These are phyloP conservation scores for Bombylius discolor DNA, from an alignment of 2,888 invertebrate species.

Conservation along the genomic window DNA sequence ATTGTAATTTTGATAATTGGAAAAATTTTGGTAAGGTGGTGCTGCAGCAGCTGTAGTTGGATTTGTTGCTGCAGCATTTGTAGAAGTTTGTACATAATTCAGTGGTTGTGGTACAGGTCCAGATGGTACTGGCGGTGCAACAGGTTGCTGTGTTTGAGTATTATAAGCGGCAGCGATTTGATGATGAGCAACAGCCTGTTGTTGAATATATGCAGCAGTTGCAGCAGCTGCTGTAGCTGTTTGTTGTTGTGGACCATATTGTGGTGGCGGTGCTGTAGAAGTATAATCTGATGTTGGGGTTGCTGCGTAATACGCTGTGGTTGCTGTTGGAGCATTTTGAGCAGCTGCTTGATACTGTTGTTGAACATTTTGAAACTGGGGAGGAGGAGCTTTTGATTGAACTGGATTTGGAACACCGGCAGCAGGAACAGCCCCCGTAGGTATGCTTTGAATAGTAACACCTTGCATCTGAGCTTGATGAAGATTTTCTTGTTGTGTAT, in stretches of 20 bases:
- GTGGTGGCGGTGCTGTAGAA: slow-evolving; percentile 15
- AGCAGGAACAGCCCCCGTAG: slow-evolving; percentile 15
- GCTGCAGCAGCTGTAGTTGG: not conserved
- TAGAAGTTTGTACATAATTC: slow-evolving; percentile 14
- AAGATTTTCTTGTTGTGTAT: slow-evolving; percentile 24
- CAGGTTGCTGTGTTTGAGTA: slow-evolving; percentile 4
- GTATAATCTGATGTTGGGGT: slow-evolving; percentile 14
- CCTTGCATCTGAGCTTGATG: slow-evolving; percentile 26
- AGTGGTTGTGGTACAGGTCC: slow-evolving; percentile 2
- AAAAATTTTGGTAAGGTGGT: slow-evolving; percentile 15
- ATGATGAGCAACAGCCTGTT: slow-evolving; percentile 8
- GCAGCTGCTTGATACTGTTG: slow-evolving; percentile 14
- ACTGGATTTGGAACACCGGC: slow-evolving; percentile 15
- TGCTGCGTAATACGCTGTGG: slow-evolving; percentile 21
- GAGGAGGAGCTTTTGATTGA: slow-evolving; percentile 11
- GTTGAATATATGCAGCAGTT: slow-evolving; percentile 7
- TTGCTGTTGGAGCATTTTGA: slow-evolving; percentile 18
- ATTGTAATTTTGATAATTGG: slow-evolving; percentile 30
- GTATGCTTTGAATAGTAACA: slow-evolving; percentile 16
- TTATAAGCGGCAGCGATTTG: slow-evolving; percentile 3
- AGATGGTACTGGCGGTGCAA: not conserved
- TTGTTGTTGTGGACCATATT: slow-evolving; percentile 11
- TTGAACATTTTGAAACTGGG: slow-evolving; percentile 16
- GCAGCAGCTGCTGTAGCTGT: slow-evolving; percentile 11
- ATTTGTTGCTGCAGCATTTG: slow-evolving; percentile 1